A percentile compares a stretch with the other conserved stretches of the same genome.
Evolutionary conservation across 2,888 invertebrate genomes (phyloP).

Genomic region (Galeopsomyia nigrocyanea): DNA sequence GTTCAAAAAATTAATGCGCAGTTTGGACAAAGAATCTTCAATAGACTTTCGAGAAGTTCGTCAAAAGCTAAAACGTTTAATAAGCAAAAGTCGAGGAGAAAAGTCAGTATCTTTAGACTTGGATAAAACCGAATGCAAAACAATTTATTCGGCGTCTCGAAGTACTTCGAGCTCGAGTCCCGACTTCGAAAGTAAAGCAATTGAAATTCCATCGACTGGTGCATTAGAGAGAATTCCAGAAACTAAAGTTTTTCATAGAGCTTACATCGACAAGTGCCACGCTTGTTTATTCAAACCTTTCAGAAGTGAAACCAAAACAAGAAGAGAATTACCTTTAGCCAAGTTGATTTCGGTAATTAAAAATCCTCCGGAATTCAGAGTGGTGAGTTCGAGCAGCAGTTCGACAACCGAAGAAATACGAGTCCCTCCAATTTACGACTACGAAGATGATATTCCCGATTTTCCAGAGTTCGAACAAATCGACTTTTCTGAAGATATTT

Average conservation of each 20-base stretch:
- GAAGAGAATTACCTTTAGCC: constrained; percentile 35
- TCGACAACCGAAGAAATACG: not conserved
- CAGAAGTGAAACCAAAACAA: constrained; percentile 5
- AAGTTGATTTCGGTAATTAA: constrained; percentile 17
- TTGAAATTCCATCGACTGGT: not conserved
- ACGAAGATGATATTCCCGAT: not conserved
- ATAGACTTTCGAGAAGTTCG: constrained; percentile 26
- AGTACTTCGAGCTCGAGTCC: constrained; percentile 51
- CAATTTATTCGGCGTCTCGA: constrained; percentile 52
- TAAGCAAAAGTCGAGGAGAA: not conserved
- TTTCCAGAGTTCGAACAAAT: not conserved
- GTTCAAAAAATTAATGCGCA: not conserved
- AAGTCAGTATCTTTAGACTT: not conserved
- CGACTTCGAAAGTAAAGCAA: constrained; percentile 37
- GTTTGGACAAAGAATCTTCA: not conserved
- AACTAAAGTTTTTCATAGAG: constrained; percentile 56
- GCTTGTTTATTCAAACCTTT: constrained; percentile 59
- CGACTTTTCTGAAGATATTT: not conserved
- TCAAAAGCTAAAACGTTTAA: constrained; percentile 18
- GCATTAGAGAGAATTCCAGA: constrained; percentile 55
- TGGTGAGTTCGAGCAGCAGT: constrained; percentile 15
- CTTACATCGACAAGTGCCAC: constrained; percentile 59
- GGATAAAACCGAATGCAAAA: constrained; percentile 19
- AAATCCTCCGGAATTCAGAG: not conserved
- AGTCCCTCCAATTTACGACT: not conserved